A percentile compares a stretch with the other conserved stretches of the same genome.
Evolutionary conservation across 2,888 invertebrate species (phyloP).

Genomic region (Sturmia bella): DNA sequence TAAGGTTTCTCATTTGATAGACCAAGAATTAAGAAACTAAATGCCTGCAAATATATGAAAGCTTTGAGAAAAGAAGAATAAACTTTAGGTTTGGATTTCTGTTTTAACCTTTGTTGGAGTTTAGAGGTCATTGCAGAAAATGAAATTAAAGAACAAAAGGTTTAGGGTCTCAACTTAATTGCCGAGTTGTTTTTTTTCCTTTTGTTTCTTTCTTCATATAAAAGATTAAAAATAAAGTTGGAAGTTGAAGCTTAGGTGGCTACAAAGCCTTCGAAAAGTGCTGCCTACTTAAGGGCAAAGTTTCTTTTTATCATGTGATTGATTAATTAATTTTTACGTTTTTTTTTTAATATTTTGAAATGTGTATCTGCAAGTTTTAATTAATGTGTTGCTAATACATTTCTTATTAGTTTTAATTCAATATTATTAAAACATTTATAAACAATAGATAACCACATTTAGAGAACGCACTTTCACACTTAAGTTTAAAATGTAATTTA

Average conservation of each 20-base stretch:
- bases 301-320: too few species aligned
- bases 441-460: slow-evolving; percentile 44
- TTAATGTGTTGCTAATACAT: neutral
- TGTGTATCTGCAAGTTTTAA: slow-evolving; percentile 46
- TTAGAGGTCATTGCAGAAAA: slow-evolving; percentile 76
- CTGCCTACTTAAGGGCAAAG: neutral
- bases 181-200: neutral
- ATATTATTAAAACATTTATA: neutral
- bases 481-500: slow-evolving; percentile 13
- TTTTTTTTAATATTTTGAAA: slow-evolving; percentile 67
- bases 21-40: slow-evolving; percentile 32
- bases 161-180: slow-evolving; percentile 2
- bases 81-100: slow-evolving; percentile 35
- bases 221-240: too few species aligned
- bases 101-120: slow-evolving; percentile 78
- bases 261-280: neutral
- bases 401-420: neutral
- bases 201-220: too few species aligned
- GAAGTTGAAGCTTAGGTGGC: neutral
- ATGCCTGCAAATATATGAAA: slow-evolving; percentile 6
- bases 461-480: slow-evolving; percentile 54
- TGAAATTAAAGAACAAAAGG: neutral
- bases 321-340: neutral
- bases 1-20: slow-evolving; percentile 9
- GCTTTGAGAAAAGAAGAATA: slow-evolving; percentile 21